Conservation (phyloP, 2,797 vertebrate genomes). For the Rallus crepitans region DNA sequence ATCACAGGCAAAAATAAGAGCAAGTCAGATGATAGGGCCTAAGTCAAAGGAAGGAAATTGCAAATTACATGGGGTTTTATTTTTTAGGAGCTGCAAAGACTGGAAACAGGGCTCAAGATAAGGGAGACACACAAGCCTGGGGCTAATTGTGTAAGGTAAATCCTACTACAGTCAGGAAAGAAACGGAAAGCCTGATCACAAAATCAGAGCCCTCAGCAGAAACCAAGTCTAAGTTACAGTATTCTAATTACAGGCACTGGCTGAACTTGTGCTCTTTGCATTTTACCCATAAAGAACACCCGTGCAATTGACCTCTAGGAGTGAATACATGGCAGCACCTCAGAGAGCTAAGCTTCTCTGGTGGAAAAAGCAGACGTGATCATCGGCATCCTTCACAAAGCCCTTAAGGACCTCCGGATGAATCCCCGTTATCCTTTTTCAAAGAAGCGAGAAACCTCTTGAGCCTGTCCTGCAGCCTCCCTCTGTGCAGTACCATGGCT, state of each 20-base stretch:
- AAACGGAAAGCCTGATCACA: neutral
- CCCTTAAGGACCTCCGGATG: neutral
- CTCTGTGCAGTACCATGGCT: accelerated
- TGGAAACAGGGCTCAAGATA: neutral
- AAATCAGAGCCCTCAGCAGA: neutral
- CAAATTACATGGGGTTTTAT: neutral
- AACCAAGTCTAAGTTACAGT: neutral
- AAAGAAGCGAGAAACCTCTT: neutral
- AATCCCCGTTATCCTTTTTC: accelerated
- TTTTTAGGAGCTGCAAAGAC: neutral
- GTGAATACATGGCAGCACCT: neutral
- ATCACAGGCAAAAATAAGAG: neutral
- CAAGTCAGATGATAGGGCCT: accelerated
- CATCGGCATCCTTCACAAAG: accelerated
- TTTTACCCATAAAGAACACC: neutral
- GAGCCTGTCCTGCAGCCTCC: neutral
- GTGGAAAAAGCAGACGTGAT: neutral
- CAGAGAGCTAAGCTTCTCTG: accelerated
- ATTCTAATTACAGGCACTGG: neutral
- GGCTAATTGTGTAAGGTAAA: neutral
- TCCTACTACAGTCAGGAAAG: neutral
- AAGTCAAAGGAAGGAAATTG: neutral
- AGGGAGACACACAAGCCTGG: neutral
- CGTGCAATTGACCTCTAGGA: neutral
- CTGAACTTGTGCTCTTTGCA: neutral